Evolutionary conservation across 2,797 vertebrate genomes (phyloP), one percentile per base, ranked within the genome.

Genomic region (Ceyx erithaca): DNA sequence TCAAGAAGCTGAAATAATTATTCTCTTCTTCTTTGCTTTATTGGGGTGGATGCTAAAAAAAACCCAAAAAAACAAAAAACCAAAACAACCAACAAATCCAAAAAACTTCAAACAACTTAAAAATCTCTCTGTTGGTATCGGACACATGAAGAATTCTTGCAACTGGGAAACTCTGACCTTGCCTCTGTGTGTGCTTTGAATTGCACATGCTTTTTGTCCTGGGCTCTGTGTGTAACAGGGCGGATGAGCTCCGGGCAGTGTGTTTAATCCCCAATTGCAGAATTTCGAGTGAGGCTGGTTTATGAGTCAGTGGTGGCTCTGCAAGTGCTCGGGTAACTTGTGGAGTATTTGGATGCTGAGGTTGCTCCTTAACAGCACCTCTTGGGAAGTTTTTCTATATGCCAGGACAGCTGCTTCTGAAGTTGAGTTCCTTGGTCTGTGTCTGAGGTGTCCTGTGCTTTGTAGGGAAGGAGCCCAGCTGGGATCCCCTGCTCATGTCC

Each of bases 151-250:
- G 54, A 81, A 59, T 85, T 90, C 46, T 67, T 55, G 55, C 54
- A 82, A 49, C 33, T 58, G 73, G 71, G 73, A 62, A 84, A 58
- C 58, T 93, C 52, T 83, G 91, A 79, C 94, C 94, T 93, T 94
- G 90, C 79, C 57, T 82, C 26, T 0, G 2, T 49, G 59, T 72
- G 63, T 67, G 72, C 48, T 94, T 79, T 90, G 90, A 90, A 58
- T 90, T 91, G 76, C 73, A 89, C 87, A 93, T 80, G 19, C 12
- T 81, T 61, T 83, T 77, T 85, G 79, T 91, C 62, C 40, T 14
- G 55, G 75, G 40, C 55, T 89, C 43, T 52, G 62, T 68, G 75
- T 28, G 41, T 28, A 87, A 61, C 25, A 28, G 72, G 86, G 84
- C 0, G 9, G 69, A 43, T 11, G 13, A 96, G 67, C 86, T 46